A percentile compares a stretch with the other conserved stretches of the same genome.
Evolutionary conservation across 2,113 vertebrate species (phyloP).

Genomic region (Bettongia penicillata): DNA sequence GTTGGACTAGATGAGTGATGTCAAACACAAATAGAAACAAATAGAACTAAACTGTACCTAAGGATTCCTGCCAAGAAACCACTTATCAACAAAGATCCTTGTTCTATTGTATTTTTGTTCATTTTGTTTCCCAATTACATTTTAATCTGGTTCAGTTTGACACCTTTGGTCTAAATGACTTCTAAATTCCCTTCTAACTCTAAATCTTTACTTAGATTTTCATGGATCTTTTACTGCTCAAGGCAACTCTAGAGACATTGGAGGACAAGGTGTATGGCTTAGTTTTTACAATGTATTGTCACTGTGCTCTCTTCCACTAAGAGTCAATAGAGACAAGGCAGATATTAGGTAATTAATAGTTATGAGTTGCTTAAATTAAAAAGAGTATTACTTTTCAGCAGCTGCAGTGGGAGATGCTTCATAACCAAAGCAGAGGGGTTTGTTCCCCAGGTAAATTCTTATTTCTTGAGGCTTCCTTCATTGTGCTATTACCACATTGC

Average conservation of each 20-base stretch:
- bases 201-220: not conserved
- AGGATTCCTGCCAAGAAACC: not conserved
- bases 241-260: not conserved
- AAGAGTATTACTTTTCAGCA: not conserved
- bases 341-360: slow-evolving; percentile 9
- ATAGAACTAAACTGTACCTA: no score
- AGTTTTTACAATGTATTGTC: not conserved
- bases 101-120: not conserved
- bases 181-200: not conserved
- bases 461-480: slow-evolving; percentile 10
- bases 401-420: slow-evolving; percentile 21
- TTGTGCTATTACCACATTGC: not conserved
- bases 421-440: not conserved
- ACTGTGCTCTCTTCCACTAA: slow-evolving; percentile 13
- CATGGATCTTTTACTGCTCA: not conserved
- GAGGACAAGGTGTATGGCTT: not conserved
- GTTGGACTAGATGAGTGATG: not conserved
- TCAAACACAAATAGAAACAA: no score
- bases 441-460: not conserved
- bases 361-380: slow-evolving; percentile 54
- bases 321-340: not conserved
- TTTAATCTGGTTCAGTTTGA: slow-evolving; percentile 16
- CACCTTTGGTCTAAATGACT: not conserved
- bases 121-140: slow-evolving; percentile 2
- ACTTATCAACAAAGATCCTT: not conserved